phyloP scores from a whole-genome alignment of 2,888 invertebrate genomes.

The Nemoura dubitans region DNA sequence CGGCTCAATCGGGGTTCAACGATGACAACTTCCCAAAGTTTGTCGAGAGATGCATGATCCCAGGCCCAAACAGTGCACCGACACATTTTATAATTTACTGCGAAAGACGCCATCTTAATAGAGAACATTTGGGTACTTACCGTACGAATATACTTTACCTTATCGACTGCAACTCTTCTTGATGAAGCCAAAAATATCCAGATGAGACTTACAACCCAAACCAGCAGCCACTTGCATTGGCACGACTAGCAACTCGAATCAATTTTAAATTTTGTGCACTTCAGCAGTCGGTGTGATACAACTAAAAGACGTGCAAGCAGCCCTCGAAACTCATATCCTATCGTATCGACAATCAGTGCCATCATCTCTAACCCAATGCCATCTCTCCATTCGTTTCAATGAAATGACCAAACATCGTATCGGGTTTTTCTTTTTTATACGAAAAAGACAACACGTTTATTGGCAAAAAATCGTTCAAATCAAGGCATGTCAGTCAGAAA shows the following conservation, averaged over 20 bases:
- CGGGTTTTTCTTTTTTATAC: neutral
- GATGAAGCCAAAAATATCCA: neutral
- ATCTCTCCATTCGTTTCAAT: neutral
- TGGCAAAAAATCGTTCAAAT: neutral
- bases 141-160: neutral
- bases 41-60: too few species aligned
- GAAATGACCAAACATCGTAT: neutral
- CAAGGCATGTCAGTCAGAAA: slow-evolving; percentile 7
- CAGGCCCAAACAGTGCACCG: too few species aligned
- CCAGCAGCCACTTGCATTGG: neutral
- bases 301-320: neutral
- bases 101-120: neutral
- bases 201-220: neutral
- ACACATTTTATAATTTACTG: too few species aligned
- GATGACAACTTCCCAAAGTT: too few species aligned
- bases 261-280: neutral
- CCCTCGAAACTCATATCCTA: neutral
- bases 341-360: neutral
- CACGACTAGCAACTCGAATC: neutral
- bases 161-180: neutral
- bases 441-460: slow-evolving; percentile 12
- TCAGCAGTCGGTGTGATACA: neutral
- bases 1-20: too few species aligned
- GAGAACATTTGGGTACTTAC: neutral
- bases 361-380: neutral